Conservation (phyloP, 2,113 vertebrate species). For the Atlantisia rogersi region DNA sequence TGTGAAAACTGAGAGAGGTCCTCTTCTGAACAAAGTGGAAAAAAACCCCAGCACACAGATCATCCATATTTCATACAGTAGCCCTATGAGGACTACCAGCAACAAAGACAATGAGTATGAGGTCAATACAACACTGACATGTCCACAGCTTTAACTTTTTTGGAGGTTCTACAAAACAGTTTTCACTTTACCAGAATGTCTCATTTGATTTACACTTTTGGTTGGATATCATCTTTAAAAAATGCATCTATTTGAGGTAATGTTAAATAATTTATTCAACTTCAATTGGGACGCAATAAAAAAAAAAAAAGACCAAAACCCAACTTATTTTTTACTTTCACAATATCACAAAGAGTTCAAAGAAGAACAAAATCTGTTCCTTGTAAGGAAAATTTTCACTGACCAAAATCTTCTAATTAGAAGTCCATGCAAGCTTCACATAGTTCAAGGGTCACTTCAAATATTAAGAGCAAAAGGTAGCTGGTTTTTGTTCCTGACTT, state of each 20-base stretch:
- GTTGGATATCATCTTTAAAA: not conserved
- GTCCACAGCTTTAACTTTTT: not conserved
- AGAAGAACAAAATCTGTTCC: not conserved
- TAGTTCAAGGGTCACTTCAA: not conserved
- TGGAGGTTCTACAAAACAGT: not conserved
- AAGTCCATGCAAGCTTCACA: not conserved
- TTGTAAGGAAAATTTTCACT: not conserved
- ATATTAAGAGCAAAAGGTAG: not conserved
- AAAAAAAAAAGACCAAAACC: not conserved
- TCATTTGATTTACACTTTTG: not conserved
- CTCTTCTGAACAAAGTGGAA: not conserved
- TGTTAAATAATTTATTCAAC: not conserved
- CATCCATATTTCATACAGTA: not conserved
- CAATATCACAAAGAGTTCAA: not conserved
- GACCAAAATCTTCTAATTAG: not conserved
- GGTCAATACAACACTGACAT: not conserved
- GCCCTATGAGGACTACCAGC: not conserved
- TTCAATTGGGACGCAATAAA: not conserved
- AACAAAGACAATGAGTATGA: accelerated
- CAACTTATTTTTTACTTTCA: not conserved
- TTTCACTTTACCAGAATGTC: not conserved
- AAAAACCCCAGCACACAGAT: no score
- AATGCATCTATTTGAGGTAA: not conserved
- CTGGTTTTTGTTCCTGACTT: not conserved
- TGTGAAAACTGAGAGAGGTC: not conserved